Evolutionary conservation across 2,113 vertebrate genomes (phyloP).

Genomic region (Alosa alosa): DNA sequence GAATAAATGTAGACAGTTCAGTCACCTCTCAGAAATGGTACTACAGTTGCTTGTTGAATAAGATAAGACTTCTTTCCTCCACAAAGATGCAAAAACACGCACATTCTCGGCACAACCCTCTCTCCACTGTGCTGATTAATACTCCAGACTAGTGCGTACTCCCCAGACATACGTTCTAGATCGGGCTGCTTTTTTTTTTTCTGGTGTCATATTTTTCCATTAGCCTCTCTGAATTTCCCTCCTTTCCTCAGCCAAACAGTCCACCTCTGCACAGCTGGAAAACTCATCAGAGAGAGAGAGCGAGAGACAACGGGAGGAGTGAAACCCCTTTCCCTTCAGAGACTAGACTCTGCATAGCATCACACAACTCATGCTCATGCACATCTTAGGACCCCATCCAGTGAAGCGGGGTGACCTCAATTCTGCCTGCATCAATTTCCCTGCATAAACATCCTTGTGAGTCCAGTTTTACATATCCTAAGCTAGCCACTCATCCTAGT

Average conservation of each 20-base stretch:
- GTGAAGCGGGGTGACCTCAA: neutral
- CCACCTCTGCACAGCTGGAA: conserved; percentile 63
- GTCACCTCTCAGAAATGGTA: neutral
- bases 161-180: conserved; percentile 17
- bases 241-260: conserved; percentile 18
- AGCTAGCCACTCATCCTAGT: conserved; percentile 1
- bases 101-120: neutral
- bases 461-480: conserved; percentile 25
- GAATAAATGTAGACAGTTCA: neutral
- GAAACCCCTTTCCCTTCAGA: neutral
- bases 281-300: conserved; percentile 56
- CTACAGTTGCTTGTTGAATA: neutral
- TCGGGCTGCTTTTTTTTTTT: conserved; percentile 37
- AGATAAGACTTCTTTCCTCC: neutral
- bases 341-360: neutral
- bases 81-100: neutral
- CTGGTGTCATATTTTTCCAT: conserved; percentile 50
- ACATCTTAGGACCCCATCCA: neutral
- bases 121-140: conserved; percentile 46
- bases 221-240: conserved; percentile 40
- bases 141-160: conserved; percentile 47
- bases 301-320: neutral
- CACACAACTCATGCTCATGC: neutral
- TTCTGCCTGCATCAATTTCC: neutral
- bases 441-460: conserved; percentile 34